Evolutionary conservation across 1,140 invertebrate species (phyloP).

Genomic region (Globodera rostochiensis): DNA sequence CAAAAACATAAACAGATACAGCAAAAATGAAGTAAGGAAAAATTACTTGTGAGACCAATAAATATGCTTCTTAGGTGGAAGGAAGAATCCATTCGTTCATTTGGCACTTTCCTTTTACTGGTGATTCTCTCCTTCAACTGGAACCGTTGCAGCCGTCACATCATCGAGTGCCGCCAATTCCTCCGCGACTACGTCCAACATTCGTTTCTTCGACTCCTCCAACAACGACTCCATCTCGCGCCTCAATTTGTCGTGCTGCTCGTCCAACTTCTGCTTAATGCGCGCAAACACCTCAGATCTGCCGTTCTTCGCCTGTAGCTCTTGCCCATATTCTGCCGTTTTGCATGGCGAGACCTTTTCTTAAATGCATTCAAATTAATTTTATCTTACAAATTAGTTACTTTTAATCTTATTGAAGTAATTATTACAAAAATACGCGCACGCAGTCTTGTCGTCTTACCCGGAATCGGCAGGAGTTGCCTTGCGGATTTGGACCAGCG

Average conservation of each 20-base stretch:
- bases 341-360: background rate
- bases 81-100: background rate
- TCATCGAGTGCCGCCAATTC: background rate
- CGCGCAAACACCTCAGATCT: background rate
- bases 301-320: background rate
- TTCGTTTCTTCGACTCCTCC: background rate
- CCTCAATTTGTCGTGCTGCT: conserved; percentile 1
- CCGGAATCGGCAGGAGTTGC: background rate
- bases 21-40: no score
- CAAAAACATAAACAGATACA: no score
- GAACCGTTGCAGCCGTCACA: no score
- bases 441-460: background rate
- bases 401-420: no score
- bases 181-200: background rate
- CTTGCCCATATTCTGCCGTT: background rate
- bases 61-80: no score
- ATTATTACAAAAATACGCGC: no score
- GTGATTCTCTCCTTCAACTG: no score
- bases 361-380: background rate
- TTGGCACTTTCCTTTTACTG: background rate
- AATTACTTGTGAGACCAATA: no score
- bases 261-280: background rate
- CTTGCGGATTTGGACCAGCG: background rate
- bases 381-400: no score
- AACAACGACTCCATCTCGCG: conserved; percentile 1